Conservation (phyloP, 2,888 invertebrate genomes). For the Phortica magna region DNA sequence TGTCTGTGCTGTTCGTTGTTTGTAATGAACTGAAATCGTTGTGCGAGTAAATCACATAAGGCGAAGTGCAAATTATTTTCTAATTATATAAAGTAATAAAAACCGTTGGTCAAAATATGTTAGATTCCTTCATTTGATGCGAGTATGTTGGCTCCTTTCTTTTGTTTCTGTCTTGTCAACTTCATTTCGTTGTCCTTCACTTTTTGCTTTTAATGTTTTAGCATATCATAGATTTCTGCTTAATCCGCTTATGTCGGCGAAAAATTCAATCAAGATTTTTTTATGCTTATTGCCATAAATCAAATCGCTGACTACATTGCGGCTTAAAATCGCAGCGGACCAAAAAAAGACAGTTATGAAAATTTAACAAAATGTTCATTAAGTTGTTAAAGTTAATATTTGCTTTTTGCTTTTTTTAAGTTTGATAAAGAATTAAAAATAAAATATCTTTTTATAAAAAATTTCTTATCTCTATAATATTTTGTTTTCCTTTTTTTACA, state of each 20-base stretch:
- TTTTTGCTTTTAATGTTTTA: conserved; percentile 51
- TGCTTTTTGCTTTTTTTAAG: background rate
- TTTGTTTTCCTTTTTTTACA: background rate
- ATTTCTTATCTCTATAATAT: background rate
- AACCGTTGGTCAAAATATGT: no score
- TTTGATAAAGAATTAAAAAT: background rate
- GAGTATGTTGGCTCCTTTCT: conserved; percentile 27
- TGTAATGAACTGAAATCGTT: background rate
- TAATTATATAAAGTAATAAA: no score
- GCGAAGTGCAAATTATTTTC: no score
- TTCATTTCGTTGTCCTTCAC: conserved; percentile 41
- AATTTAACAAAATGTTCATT: background rate
- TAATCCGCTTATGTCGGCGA: conserved; percentile 66
- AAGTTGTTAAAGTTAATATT: background rate
- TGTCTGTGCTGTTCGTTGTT: background rate
- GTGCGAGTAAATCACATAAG: no score
- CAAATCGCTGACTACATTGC: background rate
- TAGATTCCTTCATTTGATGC: no score
- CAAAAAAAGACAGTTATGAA: background rate
- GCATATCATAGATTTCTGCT: conserved; percentile 58
- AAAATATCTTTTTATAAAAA: background rate
- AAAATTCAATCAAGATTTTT: conserved; percentile 57
- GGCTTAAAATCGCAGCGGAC: background rate
- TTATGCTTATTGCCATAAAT: background rate
- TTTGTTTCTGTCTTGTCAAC: conserved; percentile 30